Evolutionary conservation across 2,797 vertebrate species (phyloP), one percentile per base, ranked within the genome.

Genomic region (Melanotaenia boesemani): DNA sequence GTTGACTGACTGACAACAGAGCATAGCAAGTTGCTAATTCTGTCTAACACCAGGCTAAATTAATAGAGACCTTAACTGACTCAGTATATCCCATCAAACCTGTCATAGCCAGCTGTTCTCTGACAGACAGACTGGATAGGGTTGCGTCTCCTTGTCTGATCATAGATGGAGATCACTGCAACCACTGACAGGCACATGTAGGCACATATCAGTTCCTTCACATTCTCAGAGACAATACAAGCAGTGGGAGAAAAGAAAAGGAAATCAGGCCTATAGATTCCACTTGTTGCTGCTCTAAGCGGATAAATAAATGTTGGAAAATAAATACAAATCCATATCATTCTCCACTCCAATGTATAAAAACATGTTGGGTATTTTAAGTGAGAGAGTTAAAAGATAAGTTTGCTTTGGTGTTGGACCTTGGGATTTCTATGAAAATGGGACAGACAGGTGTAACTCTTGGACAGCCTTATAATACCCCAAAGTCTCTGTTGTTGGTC

Each of bases 351-450:
- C 16, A 73, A 60, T 46, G 44, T 83, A 85, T 76, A 72, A 86
- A 83, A 72, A 54, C 41, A 74, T 67, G 37, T 68, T 37, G 70
- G 54, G 46, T 58, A 61, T 34, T 15, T 41, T 81, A 48, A 37
- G 58, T 67, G 26, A 67, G 56, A 70, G 60, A 64, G 50, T 69
- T 55, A 65, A 66, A 74, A 68, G 71, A 84, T 76, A 73, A 82
- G 60, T 73, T 64, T 76, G 62, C 79, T 87, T 82, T 74, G 60
- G 55, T 76, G 79, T 86, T 79, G 67, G 70, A 80, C 69, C 70
- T 63, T 41, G 62, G 66, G 64, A 68, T 77, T 34, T 70, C 61
- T 58, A 26, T 77, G 62, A 79, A 68, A 83, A 73, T 24, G 20
- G 57, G 56, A 63, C 61, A 74, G 52, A 24, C 56, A 69, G 3